Conservation (phyloP, 2,113 vertebrate genomes). For the Zosterops pallidus region DNA sequence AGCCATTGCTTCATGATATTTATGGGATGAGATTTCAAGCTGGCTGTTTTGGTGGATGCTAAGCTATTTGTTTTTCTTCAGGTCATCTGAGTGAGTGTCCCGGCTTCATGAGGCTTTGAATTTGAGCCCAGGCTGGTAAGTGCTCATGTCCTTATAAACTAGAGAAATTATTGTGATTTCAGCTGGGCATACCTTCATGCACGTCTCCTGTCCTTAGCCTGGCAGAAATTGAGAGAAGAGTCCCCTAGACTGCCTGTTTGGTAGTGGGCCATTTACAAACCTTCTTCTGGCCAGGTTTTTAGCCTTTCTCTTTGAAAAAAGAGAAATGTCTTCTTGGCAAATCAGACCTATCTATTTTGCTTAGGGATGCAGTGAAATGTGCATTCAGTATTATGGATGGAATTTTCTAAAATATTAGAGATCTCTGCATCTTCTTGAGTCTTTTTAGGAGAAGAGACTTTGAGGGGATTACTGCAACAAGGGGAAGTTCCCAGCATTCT, state of each 20-base stretch:
- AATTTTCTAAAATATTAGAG: not conserved
- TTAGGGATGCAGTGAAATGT: not conserved
- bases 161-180: not conserved
- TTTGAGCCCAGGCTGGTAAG: slow-evolving; percentile 55
- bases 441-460: not conserved
- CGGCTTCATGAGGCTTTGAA: slow-evolving; percentile 15
- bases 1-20: not conserved
- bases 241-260: not conserved
- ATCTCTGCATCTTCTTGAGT: not conserved
- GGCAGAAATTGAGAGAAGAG: not conserved
- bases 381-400: not conserved
- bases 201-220: not conserved
- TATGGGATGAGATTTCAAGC: not conserved
- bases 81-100: slow-evolving; percentile 38
- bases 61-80: slow-evolving; percentile 26
- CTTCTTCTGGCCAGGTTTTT: not conserved
- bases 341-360: not conserved
- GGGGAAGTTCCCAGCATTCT: not conserved
- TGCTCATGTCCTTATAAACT: not conserved
- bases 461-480: not conserved
- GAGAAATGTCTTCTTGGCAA: not conserved
- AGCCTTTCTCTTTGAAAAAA: not conserved
- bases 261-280: not conserved
- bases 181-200: not conserved
- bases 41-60: not conserved